phyloP scores from a whole-genome alignment of 2,888 invertebrate species.

The Pammene fasciana region DNA sequence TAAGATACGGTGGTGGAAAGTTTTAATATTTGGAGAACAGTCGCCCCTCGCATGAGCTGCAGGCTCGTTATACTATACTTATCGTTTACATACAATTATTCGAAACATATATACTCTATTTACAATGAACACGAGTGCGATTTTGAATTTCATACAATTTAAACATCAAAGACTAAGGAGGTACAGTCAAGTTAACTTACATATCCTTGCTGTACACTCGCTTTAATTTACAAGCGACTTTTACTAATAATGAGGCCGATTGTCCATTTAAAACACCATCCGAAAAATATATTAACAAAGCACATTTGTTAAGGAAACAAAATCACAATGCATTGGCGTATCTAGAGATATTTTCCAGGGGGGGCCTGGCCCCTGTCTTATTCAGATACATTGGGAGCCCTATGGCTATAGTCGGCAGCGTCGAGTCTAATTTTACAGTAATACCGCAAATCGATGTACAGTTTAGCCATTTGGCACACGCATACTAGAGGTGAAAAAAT shows the following conservation, averaged over 20 bases:
- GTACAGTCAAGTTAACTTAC: constrained; percentile 11
- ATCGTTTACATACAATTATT: constrained; percentile 34
- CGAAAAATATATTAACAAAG: background rate
- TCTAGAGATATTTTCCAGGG: too few relatives aligned
- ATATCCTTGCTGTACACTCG: constrained; percentile 16
- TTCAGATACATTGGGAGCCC: too few relatives aligned
- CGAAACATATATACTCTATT: constrained; percentile 40
- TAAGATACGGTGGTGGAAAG: too few relatives aligned
- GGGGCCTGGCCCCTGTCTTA: too few relatives aligned
- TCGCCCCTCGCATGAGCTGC: constrained; percentile 22
- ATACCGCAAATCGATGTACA: too few relatives aligned
- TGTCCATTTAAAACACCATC: constrained; percentile 5
- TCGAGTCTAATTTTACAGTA: too few relatives aligned
- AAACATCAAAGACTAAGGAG: constrained; percentile 24
- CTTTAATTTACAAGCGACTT: constrained; percentile 13
- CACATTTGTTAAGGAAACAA: background rate
- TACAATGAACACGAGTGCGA: constrained; percentile 41
- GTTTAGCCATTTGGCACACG: too few relatives aligned
- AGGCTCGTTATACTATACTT: constrained; percentile 24
- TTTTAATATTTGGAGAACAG: constrained; percentile 6
- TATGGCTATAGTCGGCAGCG: too few relatives aligned
- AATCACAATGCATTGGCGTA: too few relatives aligned
- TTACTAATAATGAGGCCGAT: background rate
- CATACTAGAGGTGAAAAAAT: too few relatives aligned
- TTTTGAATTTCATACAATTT: constrained; percentile 30